Percentiles rank a stretch among this genome's conserved stretches.
These are phyloP conservation scores for Datnioides undecimradiatus DNA, from an alignment of 2,113 vertebrate species.

Conservation along the genomic window DNA sequence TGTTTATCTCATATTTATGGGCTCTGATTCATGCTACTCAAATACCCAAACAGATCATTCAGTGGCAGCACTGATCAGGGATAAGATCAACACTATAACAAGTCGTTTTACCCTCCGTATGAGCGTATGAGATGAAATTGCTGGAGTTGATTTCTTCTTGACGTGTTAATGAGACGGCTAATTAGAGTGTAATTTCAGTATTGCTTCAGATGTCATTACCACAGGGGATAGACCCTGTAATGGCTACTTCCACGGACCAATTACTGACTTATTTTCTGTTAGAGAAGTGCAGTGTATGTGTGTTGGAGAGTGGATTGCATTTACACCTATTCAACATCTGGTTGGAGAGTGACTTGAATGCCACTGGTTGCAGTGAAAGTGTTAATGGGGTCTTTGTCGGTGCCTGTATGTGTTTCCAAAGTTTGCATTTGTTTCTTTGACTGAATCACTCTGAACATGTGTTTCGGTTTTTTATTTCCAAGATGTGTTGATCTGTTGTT, in stretches of 20 bases:
- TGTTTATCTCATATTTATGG: neutral
- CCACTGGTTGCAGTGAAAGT: neutral
- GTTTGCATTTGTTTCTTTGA: neutral
- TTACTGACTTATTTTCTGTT: constrained; percentile 6
- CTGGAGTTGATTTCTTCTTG: neutral
- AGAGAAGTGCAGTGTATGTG: neutral
- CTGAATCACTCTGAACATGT: too few species aligned
- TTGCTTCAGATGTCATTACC: neutral
- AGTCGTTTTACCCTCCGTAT: neutral
- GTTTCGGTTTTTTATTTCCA: too few species aligned
- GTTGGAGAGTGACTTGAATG: neutral
- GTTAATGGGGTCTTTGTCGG: neutral
- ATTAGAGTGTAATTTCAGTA: neutral
- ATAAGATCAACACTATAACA: neutral
- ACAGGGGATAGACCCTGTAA: neutral
- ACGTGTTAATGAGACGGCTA: neutral
- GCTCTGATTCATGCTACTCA: neutral
- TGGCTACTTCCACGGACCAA: constrained; percentile 1
- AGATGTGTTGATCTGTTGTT: neutral
- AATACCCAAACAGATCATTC: too few species aligned
- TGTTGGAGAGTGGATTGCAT: neutral
- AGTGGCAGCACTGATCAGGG: neutral
- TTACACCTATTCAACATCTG: neutral
- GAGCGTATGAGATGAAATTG: neutral
- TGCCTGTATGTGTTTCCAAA: too few species aligned